Percentiles rank a stretch among this genome's conserved stretches.
Evolutionary conservation across 2,797 vertebrate species (phyloP).

Genomic region (Xenops minutus): DNA sequence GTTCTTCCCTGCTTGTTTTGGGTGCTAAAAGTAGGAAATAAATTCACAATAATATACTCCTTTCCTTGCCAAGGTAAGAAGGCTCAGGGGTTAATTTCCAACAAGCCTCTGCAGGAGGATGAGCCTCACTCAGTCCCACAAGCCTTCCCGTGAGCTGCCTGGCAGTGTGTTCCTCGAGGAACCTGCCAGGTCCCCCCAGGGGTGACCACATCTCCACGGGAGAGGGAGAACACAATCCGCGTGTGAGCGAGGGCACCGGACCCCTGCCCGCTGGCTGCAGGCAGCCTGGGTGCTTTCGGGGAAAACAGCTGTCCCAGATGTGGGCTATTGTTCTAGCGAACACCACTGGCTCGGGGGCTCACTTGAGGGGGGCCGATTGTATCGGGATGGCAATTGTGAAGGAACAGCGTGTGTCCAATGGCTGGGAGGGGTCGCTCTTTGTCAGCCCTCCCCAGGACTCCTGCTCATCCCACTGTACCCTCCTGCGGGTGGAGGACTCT

Average conservation of each 20-base stretch:
- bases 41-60: not conserved
- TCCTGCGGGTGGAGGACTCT: not conserved
- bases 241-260: not conserved
- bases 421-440: not conserved
- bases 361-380: not conserved
- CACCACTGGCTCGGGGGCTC: not conserved
- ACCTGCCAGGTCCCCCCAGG: not conserved
- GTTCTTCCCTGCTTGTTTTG: not conserved
- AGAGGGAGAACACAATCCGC: not conserved
- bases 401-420: not conserved
- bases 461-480: not conserved
- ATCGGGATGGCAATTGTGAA: slow-evolving; percentile 11
- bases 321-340: slow-evolving; percentile 36
- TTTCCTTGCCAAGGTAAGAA: not conserved
- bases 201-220: not conserved
- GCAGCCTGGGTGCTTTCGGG: not conserved
- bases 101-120: not conserved
- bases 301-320: slow-evolving; percentile 45
- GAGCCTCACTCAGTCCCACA: accelerated
- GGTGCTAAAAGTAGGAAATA: not conserved
- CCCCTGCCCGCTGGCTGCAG: not conserved
- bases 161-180: not conserved
- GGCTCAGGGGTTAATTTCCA: not conserved
- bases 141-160: not conserved
- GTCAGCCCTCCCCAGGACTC: not conserved